Percentiles rank a stretch among this genome's conserved stretches.
Evolutionary conservation across 2,888 invertebrate genomes (phyloP).

Genomic region (Dascillus cervinus): DNA sequence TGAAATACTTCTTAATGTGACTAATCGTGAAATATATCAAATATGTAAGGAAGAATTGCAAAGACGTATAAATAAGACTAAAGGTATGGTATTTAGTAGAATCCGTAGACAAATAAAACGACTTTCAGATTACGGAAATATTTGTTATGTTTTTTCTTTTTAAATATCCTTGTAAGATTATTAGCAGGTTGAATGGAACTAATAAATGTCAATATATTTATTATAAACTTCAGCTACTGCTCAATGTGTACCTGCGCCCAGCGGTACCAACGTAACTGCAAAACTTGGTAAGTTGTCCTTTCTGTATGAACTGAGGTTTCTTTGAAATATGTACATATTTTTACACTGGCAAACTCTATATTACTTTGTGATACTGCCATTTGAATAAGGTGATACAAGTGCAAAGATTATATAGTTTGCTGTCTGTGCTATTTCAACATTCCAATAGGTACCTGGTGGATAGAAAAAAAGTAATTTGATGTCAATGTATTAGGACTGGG

Average conservation of each 20-base stretch:
- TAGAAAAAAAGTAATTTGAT: not conserved
- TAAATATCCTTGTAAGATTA: conserved; percentile 29
- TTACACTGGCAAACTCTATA: no score
- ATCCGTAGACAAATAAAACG: no score
- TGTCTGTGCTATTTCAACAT: no score
- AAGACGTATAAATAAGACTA: conserved; percentile 57
- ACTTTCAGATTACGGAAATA: no score
- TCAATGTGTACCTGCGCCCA: conserved; percentile 40
- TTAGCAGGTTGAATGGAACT: conserved; percentile 37
- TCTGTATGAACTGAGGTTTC: no score
- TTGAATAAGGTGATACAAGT: no score
- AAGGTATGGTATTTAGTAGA: conserved; percentile 62
- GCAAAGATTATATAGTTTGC: no score
- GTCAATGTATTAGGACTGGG: conserved; percentile 58
- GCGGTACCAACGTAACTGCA: conserved; percentile 73
- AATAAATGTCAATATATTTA: conserved; percentile 39
- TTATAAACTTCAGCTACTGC: conserved; percentile 44
- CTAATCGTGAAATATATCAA: conserved; percentile 78
- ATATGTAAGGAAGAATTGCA: conserved; percentile 81
- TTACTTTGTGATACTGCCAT: no score
- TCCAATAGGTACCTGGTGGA: not conserved
- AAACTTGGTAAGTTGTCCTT: conserved; percentile 75
- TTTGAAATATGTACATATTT: no score
- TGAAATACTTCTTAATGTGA: conserved; percentile 89
- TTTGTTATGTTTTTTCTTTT: no score